Percentiles rank a stretch among this genome's conserved stretches.
Conservation (phyloP, 2,888 invertebrate genomes). For the Anaspis maculata region DNA sequence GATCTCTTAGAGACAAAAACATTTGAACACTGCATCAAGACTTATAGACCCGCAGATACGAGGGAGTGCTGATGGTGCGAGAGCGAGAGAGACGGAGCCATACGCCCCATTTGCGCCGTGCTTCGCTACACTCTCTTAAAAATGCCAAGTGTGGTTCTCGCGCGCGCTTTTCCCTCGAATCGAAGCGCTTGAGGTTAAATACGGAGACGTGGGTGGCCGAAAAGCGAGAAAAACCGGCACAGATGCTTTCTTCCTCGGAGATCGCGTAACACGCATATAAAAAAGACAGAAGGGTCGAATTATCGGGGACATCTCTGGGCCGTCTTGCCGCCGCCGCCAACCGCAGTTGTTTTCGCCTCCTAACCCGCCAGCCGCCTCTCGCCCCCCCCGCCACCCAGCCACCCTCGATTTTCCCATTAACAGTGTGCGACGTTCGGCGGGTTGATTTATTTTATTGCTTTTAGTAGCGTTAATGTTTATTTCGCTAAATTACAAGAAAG, state of each 20-base stretch:
- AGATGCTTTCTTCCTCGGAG: too few relatives aligned
- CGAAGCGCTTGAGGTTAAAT: too few relatives aligned
- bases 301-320: too few relatives aligned
- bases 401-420: conserved; percentile 28
- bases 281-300: too few relatives aligned
- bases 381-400: conserved; percentile 13
- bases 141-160: conserved; percentile 16
- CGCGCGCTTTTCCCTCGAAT: too few relatives aligned
- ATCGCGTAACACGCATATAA: too few relatives aligned
- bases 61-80: conserved; percentile 1
- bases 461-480: conserved; percentile 51
- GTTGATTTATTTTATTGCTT: conserved; percentile 52
- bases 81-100: neutral
- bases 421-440: conserved; percentile 34
- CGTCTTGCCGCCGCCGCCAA: too few relatives aligned
- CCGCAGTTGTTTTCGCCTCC: too few relatives aligned
- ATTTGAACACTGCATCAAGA: conserved; percentile 31
- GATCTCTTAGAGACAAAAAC: conserved; percentile 33
- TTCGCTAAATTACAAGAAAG: conserved; percentile 51
- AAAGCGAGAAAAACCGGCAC: too few relatives aligned
- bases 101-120: conserved; percentile 14
- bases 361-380: too few relatives aligned
- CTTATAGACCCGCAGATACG: conserved; percentile 17
- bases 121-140: too few relatives aligned
- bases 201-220: too few relatives aligned